Evolutionary conservation across 2,888 invertebrate genomes (phyloP).

Genomic region (Adineta ricciae): DNA sequence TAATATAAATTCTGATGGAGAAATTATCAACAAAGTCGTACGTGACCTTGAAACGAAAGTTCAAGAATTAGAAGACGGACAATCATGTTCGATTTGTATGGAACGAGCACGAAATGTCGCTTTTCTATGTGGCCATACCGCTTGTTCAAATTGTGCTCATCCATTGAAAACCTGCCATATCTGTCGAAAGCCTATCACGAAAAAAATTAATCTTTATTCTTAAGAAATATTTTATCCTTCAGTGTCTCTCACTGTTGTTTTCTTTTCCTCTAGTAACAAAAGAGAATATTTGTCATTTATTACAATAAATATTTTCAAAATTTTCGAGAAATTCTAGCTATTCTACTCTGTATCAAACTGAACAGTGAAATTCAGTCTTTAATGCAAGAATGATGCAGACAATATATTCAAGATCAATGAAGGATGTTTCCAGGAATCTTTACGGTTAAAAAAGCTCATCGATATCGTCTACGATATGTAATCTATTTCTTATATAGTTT

Average conservation of each 20-base stretch:
- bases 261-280: background rate
- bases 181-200: constrained; percentile 67
- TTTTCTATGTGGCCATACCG: constrained; percentile 76
- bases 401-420: too few species aligned
- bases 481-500: too few species aligned
- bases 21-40: constrained; percentile 20
- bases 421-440: too few species aligned
- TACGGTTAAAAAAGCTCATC: too few species aligned
- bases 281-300: background rate
- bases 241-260: background rate
- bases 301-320: background rate
- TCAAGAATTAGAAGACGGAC: constrained; percentile 73
- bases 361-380: too few species aligned
- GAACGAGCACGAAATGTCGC: constrained; percentile 69
- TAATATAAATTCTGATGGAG: background rate
- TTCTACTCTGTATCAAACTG: too few species aligned
- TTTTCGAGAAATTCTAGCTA: background rate
- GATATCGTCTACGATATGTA: too few species aligned
- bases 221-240: background rate
- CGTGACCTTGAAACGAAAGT: constrained; percentile 62
- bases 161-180: constrained; percentile 74
- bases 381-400: too few species aligned
- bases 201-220: constrained; percentile 61
- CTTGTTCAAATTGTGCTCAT: constrained; percentile 70
- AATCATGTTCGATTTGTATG: constrained; percentile 77